Evolutionary conservation across 2,888 invertebrate genomes (phyloP).

Genomic region (Ichneumoninae sp.): DNA sequence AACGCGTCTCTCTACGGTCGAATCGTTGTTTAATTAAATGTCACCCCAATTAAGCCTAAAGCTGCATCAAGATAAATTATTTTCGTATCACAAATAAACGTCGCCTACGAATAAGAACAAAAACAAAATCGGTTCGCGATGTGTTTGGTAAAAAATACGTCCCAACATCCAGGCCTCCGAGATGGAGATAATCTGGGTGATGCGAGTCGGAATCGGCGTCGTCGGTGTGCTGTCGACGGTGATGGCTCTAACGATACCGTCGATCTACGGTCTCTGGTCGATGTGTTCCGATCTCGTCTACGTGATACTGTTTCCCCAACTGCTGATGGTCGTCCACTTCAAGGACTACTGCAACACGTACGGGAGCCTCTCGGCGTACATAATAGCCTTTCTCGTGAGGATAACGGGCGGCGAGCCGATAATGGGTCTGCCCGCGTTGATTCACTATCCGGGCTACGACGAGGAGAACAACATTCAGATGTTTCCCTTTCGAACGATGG

Average conservation of each 20-base stretch:
- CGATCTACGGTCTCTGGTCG: constrained; percentile 99
- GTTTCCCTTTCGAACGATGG: constrained; percentile 98
- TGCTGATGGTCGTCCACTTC: constrained; percentile 98
- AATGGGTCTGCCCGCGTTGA: constrained; percentile 92
- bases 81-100: too few relatives aligned
- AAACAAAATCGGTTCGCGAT: neutral
- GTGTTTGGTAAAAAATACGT: neutral
- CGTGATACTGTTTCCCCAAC: constrained; percentile 99
- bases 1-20: too few relatives aligned
- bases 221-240: constrained; percentile 96
- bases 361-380: constrained; percentile 95
- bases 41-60: too few relatives aligned
- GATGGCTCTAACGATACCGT: constrained; percentile 98
- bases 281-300: constrained; percentile 99
- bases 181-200: constrained; percentile 98
- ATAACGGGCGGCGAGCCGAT: constrained; percentile 95
- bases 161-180: constrained; percentile 91
- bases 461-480: constrained; percentile 89
- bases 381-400: constrained; percentile 93
- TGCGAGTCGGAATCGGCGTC: constrained; percentile 95
- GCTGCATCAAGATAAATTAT: too few relatives aligned
- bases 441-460: constrained; percentile 95
- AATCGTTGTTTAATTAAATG: too few relatives aligned
- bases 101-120: neutral
- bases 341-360: constrained; percentile 98